phyloP scores from a whole-genome alignment of 2,113 vertebrate species.

The Galbula dea region DNA sequence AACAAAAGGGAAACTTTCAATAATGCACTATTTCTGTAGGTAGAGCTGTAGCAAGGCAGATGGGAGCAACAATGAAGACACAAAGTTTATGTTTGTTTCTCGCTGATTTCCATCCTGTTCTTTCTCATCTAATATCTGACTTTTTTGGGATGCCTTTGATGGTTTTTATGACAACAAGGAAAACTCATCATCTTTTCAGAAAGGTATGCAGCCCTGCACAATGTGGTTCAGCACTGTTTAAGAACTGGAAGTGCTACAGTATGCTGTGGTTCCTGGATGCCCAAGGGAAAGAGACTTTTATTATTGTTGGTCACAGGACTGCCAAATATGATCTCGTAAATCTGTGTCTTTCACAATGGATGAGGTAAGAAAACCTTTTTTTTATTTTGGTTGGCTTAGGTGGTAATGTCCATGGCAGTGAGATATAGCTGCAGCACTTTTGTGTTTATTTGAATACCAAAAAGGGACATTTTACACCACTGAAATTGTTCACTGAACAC shows the following conservation, averaged over 20 bases:
- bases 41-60: background rate
- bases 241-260: conserved; percentile 20
- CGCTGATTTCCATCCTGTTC: background rate
- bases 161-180: background rate
- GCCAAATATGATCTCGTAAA: conserved; percentile 21
- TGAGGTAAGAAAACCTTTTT: conserved; percentile 40
- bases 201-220: background rate
- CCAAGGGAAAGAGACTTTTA: conserved; percentile 47
- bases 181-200: background rate
- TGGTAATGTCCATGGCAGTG: background rate
- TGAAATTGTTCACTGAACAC: background rate
- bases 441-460: background rate
- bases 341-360: conserved; percentile 18
- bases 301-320: conserved; percentile 14
- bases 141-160: background rate
- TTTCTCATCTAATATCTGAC: background rate
- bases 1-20: background rate
- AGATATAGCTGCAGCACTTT: background rate
- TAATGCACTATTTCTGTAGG: background rate
- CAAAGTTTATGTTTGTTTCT: background rate
- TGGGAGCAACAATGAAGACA: background rate
- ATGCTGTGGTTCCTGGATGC: conserved; percentile 15
- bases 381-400: conserved; percentile 27
- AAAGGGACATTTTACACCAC: conserved; percentile 18
- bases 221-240: background rate